These are phyloP conservation scores for Lichenostomus cassidix DNA, from an alignment of 2,113 vertebrate genomes.

Conservation along the genomic window DNA sequence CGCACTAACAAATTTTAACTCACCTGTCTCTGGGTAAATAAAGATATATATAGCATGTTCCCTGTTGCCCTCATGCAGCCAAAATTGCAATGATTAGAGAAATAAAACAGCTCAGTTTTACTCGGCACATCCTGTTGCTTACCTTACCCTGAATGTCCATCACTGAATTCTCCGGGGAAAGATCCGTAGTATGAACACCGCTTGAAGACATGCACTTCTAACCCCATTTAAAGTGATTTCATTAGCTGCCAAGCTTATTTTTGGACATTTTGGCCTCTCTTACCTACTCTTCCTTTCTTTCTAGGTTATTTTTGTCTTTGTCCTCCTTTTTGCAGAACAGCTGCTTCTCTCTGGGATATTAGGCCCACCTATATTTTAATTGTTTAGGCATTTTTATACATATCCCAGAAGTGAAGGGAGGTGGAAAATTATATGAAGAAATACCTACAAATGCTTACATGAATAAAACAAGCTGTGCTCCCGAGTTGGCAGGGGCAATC, in stretches of 20 bases:
- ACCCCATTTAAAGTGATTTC: conserved; percentile 46
- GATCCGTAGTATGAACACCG: background rate
- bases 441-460: background rate
- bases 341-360: conserved; percentile 27
- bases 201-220: conserved; percentile 32
- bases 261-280: conserved; percentile 42
- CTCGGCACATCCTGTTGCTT: background rate
- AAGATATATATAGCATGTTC: background rate
- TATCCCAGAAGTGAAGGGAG: background rate
- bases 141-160: background rate
- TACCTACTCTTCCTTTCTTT: conserved; percentile 32
- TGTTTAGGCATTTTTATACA: conserved; percentile 23
- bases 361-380: conserved; percentile 8
- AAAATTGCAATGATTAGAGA: background rate
- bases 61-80: background rate
- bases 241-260: conserved; percentile 46
- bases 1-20: background rate
- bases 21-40: background rate
- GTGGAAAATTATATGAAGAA: background rate
- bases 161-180: background rate
- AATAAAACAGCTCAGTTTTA: background rate
- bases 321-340: conserved; percentile 49
- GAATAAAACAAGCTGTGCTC: background rate
- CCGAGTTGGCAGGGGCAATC: fast-evolving
- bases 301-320: conserved; percentile 54